These are phyloP conservation scores for Electrona antarctica DNA, from an alignment of 2,113 vertebrate species.

Conservation along the genomic window DNA sequence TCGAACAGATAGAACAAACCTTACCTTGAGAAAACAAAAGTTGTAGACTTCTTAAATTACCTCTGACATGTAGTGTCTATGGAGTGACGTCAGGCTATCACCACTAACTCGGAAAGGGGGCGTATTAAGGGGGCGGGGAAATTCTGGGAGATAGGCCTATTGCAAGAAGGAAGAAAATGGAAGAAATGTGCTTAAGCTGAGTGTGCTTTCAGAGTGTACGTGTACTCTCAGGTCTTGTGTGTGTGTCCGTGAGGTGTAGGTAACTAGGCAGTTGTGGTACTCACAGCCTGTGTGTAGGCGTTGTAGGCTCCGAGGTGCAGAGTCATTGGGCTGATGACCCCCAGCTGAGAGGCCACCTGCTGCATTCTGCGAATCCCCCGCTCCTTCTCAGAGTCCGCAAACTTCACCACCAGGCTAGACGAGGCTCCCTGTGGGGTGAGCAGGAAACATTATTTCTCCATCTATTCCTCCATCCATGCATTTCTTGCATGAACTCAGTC, in stretches of 20 bases:
- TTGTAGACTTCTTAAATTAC: no score
- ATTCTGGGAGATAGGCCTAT: no score
- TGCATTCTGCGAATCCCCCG: conserved; percentile 92
- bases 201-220: not conserved
- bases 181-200: not conserved
- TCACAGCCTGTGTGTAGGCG: conserved; percentile 93
- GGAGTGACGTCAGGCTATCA: no score
- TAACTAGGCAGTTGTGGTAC: conserved; percentile 37
- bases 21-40: no score
- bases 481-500: not conserved
- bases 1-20: no score
- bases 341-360: conserved; percentile 93
- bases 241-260: conserved; percentile 1
- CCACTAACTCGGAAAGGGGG: no score
- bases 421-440: conserved; percentile 85
- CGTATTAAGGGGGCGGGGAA: no score
- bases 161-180: not conserved
- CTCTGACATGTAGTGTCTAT: no score
- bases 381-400: conserved; percentile 96
- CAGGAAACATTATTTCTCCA: conserved; percentile 15
- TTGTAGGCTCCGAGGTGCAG: conserved; percentile 94
- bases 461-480: conserved; percentile 7
- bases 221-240: not conserved
- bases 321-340: conserved; percentile 94
- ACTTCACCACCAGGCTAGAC: conserved; percentile 96